Conservation (phyloP, 1,140 invertebrate genomes). For the Dendrolimus punctatus region DNA sequence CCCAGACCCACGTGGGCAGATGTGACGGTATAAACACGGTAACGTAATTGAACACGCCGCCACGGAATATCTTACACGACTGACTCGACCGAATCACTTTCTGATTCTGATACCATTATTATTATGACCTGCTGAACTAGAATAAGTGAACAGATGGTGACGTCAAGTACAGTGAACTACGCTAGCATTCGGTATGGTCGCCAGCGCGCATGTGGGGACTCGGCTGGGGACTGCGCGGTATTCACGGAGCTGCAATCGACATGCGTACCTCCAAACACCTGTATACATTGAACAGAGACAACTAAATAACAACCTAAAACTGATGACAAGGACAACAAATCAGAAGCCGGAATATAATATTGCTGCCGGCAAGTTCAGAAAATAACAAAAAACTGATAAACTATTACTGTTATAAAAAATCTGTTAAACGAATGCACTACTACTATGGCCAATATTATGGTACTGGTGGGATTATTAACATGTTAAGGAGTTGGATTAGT, state of each 20-base stretch:
- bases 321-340: too few species aligned
- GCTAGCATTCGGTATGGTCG: slow-evolving; percentile 23
- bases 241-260: background rate
- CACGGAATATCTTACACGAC: slow-evolving; percentile 35
- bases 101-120: slow-evolving; percentile 35
- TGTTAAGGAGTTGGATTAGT: too few species aligned
- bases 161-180: slow-evolving; percentile 28
- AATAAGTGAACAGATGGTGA: slow-evolving; percentile 31
- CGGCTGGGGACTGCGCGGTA: slow-evolving; percentile 6
- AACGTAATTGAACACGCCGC: slow-evolving; percentile 14
- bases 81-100: slow-evolving; percentile 55
- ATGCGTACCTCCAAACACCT: background rate
- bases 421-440: too few species aligned
- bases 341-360: too few species aligned
- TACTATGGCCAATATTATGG: too few species aligned
- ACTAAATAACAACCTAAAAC: too few species aligned
- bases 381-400: too few species aligned
- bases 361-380: too few species aligned
- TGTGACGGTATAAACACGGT: slow-evolving; percentile 16
- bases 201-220: slow-evolving; percentile 41
- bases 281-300: slow-evolving; percentile 5
- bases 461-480: too few species aligned
- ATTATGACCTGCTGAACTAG: slow-evolving; percentile 50
- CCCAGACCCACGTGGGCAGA: slow-evolving; percentile 58
- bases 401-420: too few species aligned